Base-by-base conservation (phyloP, 2,797 vertebrate genomes). In the Gymnothorax javanicus region DNA sequence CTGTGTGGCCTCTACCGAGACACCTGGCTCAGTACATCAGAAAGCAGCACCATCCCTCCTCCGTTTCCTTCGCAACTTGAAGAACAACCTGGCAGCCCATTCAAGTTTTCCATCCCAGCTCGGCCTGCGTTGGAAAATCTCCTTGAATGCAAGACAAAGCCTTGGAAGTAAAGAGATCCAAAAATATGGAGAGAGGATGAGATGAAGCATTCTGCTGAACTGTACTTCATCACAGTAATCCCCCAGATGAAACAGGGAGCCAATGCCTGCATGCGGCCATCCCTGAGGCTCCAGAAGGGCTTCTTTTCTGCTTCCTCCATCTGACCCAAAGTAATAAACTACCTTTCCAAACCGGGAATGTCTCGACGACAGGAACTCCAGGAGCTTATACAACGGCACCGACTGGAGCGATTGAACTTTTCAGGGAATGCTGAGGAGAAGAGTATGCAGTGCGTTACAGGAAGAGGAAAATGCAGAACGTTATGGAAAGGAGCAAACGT, bases 41-140 rank as follows among this genome's bases (percentile, higher is more conserved):
- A 13, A 43, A 79, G 73, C 77, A 17, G 77, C 25, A 52, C 50
- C 15, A 7, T 11, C n/a, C 56, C n/a, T 20, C 5, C 52, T 7
- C 75, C 75, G 8, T 52, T 50, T 33, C 15, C 43, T 79, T 33
- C n/a, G 17, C 77, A 56, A 54, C 50, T 54, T 81, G 50, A 54
- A 56, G 77, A 81, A 56, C 50, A 81, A 81, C 77, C 77, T 81
- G 52, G 50, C 77, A 77, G 52, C 73, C 73, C 20, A 13, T 50
- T 17, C 7, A 4, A 52, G 33, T 77, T 81, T 54, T 81, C 77
- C 77, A 11, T 56, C 50, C 8, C 17, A 23, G 77, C 11, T 81
- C 50, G 13, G 50, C 50, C 77, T n/a, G 52, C 52, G 12, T 56
- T n/a, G 17, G 7, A n/a, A 17, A 56, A 33, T n/a, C 77, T 20